These are phyloP conservation scores for Polydrusus tereticollis DNA, from an alignment of 2,888 invertebrate species.

Conservation along the genomic window DNA sequence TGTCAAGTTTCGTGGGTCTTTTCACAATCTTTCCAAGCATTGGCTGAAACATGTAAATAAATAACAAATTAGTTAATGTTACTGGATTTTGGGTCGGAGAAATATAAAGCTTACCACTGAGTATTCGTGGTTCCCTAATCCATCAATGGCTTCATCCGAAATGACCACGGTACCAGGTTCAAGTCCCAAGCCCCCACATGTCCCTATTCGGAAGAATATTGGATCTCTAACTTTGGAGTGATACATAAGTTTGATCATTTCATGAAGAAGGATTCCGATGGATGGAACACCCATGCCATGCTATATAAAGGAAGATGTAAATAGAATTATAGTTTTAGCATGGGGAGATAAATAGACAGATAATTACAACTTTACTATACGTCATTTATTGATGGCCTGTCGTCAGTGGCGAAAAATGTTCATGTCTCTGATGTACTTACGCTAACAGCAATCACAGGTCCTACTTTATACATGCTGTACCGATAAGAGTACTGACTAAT, in stretches of 20 bases:
- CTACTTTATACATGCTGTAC: constrained; percentile 97
- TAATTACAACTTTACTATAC: no score
- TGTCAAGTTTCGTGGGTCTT: constrained; percentile 88
- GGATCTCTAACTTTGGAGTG: constrained; percentile 91
- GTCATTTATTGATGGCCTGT: no score
- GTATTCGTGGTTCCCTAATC: constrained; percentile 82
- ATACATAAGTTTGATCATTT: constrained; percentile 96
- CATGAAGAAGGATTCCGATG: constrained; percentile 94
- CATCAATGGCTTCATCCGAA: constrained; percentile 92
- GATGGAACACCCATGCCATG: constrained; percentile 99
- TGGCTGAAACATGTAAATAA: constrained; percentile 72
- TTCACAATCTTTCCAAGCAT: constrained; percentile 86
- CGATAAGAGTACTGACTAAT: constrained; percentile 93
- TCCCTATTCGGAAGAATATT: constrained; percentile 92
- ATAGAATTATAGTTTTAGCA: not conserved
- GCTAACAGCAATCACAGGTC: constrained; percentile 86
- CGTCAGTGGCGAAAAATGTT: no score
- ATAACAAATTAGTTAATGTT: no score
- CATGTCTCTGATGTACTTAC: constrained; percentile 75
- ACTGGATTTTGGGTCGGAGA: no score
- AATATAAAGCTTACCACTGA: constrained; percentile 85
- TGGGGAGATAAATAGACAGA: no score
- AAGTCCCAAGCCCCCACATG: constrained; percentile 93
- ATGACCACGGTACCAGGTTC: constrained; percentile 95
- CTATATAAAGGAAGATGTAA: no score